Evolutionary conservation across 2,113 vertebrate genomes (phyloP), one percentile per base, ranked within the genome.

Genomic region (Progne subis): DNA sequence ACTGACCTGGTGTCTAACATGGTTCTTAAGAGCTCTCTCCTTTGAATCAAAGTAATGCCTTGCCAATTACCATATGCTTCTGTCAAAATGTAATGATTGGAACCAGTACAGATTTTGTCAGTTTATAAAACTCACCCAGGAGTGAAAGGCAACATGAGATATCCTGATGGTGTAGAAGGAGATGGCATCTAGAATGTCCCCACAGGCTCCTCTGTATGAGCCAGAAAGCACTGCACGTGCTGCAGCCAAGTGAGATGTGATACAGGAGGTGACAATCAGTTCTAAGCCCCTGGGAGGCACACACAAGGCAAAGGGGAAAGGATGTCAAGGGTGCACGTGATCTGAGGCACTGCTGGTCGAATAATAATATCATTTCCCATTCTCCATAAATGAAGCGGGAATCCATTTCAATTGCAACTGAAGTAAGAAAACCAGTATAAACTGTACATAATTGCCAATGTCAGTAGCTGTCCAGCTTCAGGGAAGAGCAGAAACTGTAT

Each of bases 211-310:
- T 12, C 21, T 28, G 31, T 39, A 15, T 15, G 14, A 92, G 23
- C 32, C 63, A 75, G 47, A 59, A 77, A 87, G 34, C 0, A 0
- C 43, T 52, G 50, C 26, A 16, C 0, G 0, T 34, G 46, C 59
- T 61, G 46, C 19, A 43, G 55, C 82, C 32, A 15, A 31, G 64
- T 14, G 60, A 81, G 84, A 26, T 5, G 8, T 34, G 74, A 43
- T 28, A 11, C 1, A 34, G 46, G 67, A 82, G 88, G 57, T 57
- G 86, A 43, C 7, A 20, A 41, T 43, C 46, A 49, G 37, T 39
- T 46, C 37, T 19, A 8, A 21, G 7, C 43, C 65, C 77, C 65
- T 56, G 41, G 34, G 18, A 59, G 32, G 15, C 61, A 71, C 68
- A 24, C 60, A 85, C 16, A 50, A 49, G 20, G 29, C 56, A 59